A percentile compares a stretch with the other conserved stretches of the same genome.
These are phyloP conservation scores for Beroe ovata DNA, from an alignment of 37 sponge, comb jelly and placozoan species.

Conservation along the genomic window DNA sequence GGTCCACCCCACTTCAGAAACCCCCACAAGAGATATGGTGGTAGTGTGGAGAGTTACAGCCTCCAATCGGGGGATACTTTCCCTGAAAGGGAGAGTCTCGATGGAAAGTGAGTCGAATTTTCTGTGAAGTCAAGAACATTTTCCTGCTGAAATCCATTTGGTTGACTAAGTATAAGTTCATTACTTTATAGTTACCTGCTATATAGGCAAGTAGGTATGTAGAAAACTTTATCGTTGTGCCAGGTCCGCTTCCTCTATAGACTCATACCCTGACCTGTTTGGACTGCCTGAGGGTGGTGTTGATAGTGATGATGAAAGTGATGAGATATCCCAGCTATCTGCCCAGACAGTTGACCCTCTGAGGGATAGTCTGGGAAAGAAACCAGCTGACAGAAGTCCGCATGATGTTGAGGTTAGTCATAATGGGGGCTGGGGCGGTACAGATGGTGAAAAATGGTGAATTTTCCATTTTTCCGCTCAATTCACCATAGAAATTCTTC, in stretches of 20 bases:
- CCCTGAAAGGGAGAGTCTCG: slow-evolving; percentile 58
- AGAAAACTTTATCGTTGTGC: too few relatives aligned
- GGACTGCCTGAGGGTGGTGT: slow-evolving; percentile 53
- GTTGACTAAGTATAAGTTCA: too few relatives aligned
- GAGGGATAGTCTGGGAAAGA: slow-evolving; percentile 64
- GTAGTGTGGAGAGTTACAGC: slow-evolving; percentile 67
- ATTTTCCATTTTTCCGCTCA: too few relatives aligned
- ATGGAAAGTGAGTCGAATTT: slow-evolving; percentile 44
- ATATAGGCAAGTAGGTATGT: too few relatives aligned
- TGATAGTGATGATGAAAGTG: slow-evolving; percentile 59
- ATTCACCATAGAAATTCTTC: too few relatives aligned
- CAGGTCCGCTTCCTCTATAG: slow-evolving; percentile 59
- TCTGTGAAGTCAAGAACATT: too few relatives aligned
- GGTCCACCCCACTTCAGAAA: slow-evolving; percentile 3
- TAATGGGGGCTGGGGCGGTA: too few relatives aligned
- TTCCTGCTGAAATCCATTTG: too few relatives aligned
- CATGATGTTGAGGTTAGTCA: slow-evolving; percentile 35
- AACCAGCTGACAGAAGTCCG: slow-evolving; percentile 26
- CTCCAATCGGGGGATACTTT: slow-evolving; percentile 57
- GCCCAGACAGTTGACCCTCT: slow-evolving; percentile 54
- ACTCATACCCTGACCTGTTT: slow-evolving; percentile 59
- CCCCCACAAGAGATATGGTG: background rate
- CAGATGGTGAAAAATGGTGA: too few relatives aligned
- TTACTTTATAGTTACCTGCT: too few relatives aligned
- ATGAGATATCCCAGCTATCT: slow-evolving; percentile 47